Conservation (phyloP, 2,113 vertebrate genomes). For the Phalacrocorax carbo region DNA sequence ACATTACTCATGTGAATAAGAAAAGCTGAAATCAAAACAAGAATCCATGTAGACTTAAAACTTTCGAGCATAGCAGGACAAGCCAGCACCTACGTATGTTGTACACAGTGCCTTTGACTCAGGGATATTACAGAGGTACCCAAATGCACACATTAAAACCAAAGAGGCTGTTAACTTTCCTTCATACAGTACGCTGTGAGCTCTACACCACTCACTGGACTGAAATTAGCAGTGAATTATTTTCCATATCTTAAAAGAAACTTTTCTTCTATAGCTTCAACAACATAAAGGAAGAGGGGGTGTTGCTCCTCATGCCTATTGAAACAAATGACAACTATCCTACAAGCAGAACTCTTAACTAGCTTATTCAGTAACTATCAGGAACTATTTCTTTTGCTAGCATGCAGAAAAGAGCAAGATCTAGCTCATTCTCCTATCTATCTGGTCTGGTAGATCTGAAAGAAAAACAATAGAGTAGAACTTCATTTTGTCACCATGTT, state of each 20-base stretch:
- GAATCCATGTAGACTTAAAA: not conserved
- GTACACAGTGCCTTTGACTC: not conserved
- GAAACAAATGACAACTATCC: not conserved
- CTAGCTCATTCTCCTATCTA: not conserved
- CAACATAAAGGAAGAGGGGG: not conserved
- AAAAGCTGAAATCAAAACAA: not conserved
- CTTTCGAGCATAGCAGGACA: not conserved
- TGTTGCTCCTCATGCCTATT: not conserved
- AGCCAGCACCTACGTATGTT: fast-evolving
- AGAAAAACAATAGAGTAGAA: not conserved
- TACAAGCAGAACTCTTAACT: not conserved
- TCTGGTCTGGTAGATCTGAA: not conserved
- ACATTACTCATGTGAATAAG: not conserved
- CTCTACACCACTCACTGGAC: not conserved
- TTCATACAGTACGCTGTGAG: not conserved
- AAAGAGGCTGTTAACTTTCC: not conserved
- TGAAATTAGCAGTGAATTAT: not conserved
- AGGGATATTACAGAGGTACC: fast-evolving
- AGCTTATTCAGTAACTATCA: not conserved
- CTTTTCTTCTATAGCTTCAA: not conserved
- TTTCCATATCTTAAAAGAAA: not conserved
- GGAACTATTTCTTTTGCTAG: not conserved
- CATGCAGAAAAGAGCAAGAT: not conserved
- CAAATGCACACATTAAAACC: not conserved
- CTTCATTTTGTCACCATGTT: not conserved